These are phyloP conservation scores for Planiliza haematocheilus DNA, from an alignment of 2,113 vertebrate species.

Conservation along the genomic window DNA sequence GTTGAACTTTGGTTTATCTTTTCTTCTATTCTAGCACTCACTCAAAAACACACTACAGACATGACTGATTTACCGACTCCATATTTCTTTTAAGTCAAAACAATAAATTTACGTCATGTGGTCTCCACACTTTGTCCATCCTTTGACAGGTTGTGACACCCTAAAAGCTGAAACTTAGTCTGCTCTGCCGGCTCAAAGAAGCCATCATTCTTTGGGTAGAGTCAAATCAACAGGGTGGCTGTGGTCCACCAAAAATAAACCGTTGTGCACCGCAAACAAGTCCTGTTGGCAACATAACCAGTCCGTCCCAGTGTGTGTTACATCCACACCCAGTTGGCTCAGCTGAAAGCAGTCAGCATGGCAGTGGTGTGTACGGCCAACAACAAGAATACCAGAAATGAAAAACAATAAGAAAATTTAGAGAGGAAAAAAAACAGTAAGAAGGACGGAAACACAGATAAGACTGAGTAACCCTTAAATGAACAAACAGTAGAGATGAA, in stretches of 20 bases:
- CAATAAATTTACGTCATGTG: too few relatives aligned
- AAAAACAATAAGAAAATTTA: constrained; percentile 4
- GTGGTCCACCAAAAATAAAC: constrained; percentile 40
- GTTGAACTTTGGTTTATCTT: too few relatives aligned
- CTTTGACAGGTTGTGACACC: too few relatives aligned
- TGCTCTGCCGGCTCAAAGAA: constrained; percentile 12
- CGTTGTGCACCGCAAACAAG: constrained; percentile 25
- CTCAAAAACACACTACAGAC: too few relatives aligned
- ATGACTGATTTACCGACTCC: too few relatives aligned
- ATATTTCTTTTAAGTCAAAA: too few relatives aligned
- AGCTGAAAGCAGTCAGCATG: constrained; percentile 26
- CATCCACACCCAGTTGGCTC: constrained; percentile 39
- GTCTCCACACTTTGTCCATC: too few relatives aligned
- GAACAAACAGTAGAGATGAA: constrained; percentile 43
- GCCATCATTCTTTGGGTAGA: neutral
- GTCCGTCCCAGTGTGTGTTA: constrained; percentile 50
- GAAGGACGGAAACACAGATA: constrained; percentile 18
- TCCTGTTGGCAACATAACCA: constrained; percentile 25
- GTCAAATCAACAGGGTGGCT: constrained; percentile 22
- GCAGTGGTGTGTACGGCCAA: constrained; percentile 35
- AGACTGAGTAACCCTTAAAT: neutral
- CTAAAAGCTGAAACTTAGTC: constrained; percentile 1
- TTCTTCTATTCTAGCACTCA: too few relatives aligned
- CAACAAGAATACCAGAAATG: constrained; percentile 26
- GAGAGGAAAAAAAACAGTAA: constrained; percentile 3